phyloP scores from a whole-genome alignment of 2,888 invertebrate genomes.

The Hirtodrosophila alboralis region DNA sequence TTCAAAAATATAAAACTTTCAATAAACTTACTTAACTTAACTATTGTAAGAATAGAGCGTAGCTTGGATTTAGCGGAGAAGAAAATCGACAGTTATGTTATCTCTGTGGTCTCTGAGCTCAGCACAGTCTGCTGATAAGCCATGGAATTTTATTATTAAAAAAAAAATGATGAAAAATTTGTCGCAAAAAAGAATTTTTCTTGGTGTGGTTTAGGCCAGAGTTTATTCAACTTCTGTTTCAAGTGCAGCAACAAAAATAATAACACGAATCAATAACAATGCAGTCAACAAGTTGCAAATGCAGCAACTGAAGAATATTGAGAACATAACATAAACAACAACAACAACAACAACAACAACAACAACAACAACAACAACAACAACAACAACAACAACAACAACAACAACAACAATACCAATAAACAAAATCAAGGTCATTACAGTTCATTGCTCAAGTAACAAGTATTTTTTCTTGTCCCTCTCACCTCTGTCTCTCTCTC shows the following conservation, averaged over 20 bases:
- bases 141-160: constrained; percentile 42
- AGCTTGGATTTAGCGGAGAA: too few species aligned
- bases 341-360: constrained; percentile 1
- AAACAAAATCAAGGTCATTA: constrained; percentile 32
- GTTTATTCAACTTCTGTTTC: constrained; percentile 39
- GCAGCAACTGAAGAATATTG: constrained; percentile 19
- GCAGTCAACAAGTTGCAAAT: constrained; percentile 29
- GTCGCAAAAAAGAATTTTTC: constrained; percentile 6
- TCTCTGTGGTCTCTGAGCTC: too few species aligned
- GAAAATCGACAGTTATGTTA: too few species aligned
- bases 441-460: constrained; percentile 47
- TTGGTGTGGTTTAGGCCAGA: constrained; percentile 1
- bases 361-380: constrained; percentile 3
- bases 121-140: constrained; percentile 38
- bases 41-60: too few species aligned
- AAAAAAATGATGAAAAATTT: constrained; percentile 3
- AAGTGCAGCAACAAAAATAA: constrained; percentile 6
- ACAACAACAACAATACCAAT: neutral
- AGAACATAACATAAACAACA: constrained; percentile 15
- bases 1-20: too few species aligned
- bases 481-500: neutral
- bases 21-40: too few species aligned
- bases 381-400: constrained; percentile 3
- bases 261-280: constrained; percentile 2
- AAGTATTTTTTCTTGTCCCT: constrained; percentile 22